Percentiles rank a stretch among this genome's conserved stretches.
These are phyloP conservation scores for Paramisgurnus dabryanus DNA, from an alignment of 2,113 vertebrate genomes.

Conservation along the genomic window DNA sequence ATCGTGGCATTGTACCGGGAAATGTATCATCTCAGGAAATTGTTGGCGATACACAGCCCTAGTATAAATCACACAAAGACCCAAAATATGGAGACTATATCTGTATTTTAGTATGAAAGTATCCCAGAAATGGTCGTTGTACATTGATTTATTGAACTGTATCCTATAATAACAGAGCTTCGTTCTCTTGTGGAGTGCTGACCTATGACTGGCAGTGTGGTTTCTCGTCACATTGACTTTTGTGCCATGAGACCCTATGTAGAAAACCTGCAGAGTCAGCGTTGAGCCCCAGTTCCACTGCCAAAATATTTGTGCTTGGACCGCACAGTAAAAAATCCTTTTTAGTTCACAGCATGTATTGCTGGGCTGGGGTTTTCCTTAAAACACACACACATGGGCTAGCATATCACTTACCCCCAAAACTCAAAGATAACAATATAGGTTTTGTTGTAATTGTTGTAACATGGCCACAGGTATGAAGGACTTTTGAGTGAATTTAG, in stretches of 20 bases:
- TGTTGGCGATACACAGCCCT: no score
- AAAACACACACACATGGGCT: background rate
- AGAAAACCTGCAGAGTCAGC: conserved; percentile 43
- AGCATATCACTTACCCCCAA: background rate
- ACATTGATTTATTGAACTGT: conserved; percentile 1
- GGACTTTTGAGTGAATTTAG: conserved; percentile 53
- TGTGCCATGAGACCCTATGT: conserved; percentile 54
- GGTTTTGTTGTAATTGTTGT: conserved; percentile 16
- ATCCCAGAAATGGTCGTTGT: background rate
- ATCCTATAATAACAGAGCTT: conserved; percentile 36
- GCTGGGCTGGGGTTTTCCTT: conserved; percentile 22
- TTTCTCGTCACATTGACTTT: conserved; percentile 49
- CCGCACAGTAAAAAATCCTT: conserved; percentile 36
- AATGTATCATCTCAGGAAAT: no score
- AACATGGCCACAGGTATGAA: conserved; percentile 37
- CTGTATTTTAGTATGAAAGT: background rate
- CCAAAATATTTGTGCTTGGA: conserved; percentile 58
- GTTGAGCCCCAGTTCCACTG: conserved; percentile 37
- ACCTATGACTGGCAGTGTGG: conserved; percentile 53
- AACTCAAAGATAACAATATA: background rate
- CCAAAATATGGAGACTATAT: no score
- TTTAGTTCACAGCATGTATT: conserved; percentile 42
- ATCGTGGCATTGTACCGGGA: no score
- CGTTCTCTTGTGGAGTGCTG: conserved; percentile 34
- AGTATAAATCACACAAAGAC: no score